Evolutionary conservation across 2,888 invertebrate genomes (phyloP), one percentile per base, ranked within the genome.

Genomic region (Aphrophora alni): DNA sequence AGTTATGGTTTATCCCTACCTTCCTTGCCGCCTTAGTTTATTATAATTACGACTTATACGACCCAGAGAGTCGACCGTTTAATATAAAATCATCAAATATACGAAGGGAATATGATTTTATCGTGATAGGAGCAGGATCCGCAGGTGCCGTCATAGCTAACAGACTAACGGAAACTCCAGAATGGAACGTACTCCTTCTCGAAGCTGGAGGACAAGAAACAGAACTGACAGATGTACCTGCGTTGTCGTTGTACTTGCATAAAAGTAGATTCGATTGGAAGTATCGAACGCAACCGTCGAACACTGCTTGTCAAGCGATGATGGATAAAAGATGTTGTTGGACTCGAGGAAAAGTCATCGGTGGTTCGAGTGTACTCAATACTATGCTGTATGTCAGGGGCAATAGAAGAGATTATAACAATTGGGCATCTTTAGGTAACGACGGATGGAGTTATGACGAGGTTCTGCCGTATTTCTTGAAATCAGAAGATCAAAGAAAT

Each of bases 331-430:
- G 95, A 70, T 96, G 96, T 86, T 93, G 94, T 86, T 97, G 97
- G 97, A 97, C 97, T 0, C 91, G 97, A 81, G 97, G 98, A 74
- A 97, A 97, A 75, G 85, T 86, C 24, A 85, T 86, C 72, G 85
- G 86, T 0, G 97, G 97, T 0, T 95, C 95, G 4, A 95, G 95
- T 59, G 95, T 96, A 0, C 90, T 97, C 0, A 97, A 97, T 87
- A 95, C 95, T 0, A 97, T 97, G 97, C 90, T 97, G 0, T 98
- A 98, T 87, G 93, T 97, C 70, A 90, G 98, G 82, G 98, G 98
- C 0, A 97, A 97, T 88, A 91, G 92, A 80, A 90, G 94, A 0
- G 97, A 98, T 88, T 98, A 92, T 87, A 95, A 97, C 87, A 92
- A 94, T 77, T 98, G 98, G 98, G 95, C 94, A 51, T 90, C 92